phyloP scores from a whole-genome alignment of 2,888 invertebrate species.

The Nudaria mundana region DNA sequence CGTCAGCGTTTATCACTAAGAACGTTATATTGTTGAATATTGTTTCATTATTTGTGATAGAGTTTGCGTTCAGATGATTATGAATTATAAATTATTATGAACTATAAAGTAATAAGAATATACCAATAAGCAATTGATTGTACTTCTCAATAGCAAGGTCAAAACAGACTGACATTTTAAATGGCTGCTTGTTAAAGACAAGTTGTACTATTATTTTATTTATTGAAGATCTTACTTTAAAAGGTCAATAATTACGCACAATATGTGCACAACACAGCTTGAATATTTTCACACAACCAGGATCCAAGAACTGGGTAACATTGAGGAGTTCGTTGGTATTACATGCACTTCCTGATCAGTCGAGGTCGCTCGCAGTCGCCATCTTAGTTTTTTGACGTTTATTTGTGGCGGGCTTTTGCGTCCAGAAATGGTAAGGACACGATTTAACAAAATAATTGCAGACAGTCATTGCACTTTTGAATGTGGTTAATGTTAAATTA shows the following conservation, averaged over 20 bases:
- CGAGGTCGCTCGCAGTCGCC: conserved; percentile 68
- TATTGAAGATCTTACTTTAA: conserved; percentile 47
- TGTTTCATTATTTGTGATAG: no score
- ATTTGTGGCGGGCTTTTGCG: conserved; percentile 70
- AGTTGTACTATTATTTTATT: conserved; percentile 27
- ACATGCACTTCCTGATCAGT: conserved; percentile 71
- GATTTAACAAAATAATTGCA: conserved; percentile 27
- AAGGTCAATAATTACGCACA: conserved; percentile 54
- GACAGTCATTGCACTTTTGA: conserved; percentile 7
- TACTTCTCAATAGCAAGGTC: conserved; percentile 45
- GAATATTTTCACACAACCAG: conserved; percentile 52
- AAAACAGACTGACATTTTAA: conserved; percentile 38
- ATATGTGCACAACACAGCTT: conserved; percentile 39
- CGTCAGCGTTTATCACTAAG: no score
- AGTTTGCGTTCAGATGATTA: no score
- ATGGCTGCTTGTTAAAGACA: conserved; percentile 42
- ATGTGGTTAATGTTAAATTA: conserved; percentile 12
- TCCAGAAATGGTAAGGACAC: conserved; percentile 52
- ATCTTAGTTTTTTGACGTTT: conserved; percentile 76
- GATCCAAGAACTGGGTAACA: conserved; percentile 68
- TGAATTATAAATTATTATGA: no score
- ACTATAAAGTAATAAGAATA: no score
- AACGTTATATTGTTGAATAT: no score
- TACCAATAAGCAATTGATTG: no score
- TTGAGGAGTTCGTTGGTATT: conserved; percentile 80